These are phyloP conservation scores for Stratiomys singularior DNA, from an alignment of 2,888 invertebrate species.

Conservation along the genomic window DNA sequence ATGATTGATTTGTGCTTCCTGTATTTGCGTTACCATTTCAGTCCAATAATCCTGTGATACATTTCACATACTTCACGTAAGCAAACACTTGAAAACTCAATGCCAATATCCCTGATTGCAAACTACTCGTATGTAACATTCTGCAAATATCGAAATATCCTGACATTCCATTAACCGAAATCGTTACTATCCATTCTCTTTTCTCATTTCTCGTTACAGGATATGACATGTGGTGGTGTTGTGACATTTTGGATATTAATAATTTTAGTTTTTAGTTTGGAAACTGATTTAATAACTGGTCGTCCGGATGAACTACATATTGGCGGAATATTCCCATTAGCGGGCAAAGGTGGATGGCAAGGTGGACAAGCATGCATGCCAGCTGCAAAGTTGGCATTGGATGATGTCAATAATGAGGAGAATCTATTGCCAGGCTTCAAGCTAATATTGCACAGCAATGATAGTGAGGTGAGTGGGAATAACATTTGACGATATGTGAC, in stretches of 20 bases:
- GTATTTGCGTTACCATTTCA: too few relatives aligned
- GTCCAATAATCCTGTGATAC: too few relatives aligned
- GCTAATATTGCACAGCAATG: conserved; percentile 91
- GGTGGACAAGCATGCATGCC: conserved; percentile 99
- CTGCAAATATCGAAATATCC: too few relatives aligned
- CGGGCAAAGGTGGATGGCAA: conserved; percentile 96
- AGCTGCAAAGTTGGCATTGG: conserved; percentile 94
- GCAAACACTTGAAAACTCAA: too few relatives aligned
- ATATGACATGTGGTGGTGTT: conserved; percentile 66
- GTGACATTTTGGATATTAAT: conserved; percentile 66
- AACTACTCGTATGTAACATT: too few relatives aligned
- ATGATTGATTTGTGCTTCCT: too few relatives aligned
- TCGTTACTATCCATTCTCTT: neutral
- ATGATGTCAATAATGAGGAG: conserved; percentile 90
- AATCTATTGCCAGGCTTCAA: conserved; percentile 92
- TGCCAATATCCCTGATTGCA: too few relatives aligned
- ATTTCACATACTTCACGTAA: too few relatives aligned
- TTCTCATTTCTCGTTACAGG: conserved; percentile 56
- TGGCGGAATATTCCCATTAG: conserved; percentile 98
- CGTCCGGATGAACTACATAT: conserved; percentile 83
- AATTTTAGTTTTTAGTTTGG: conserved; percentile 62
- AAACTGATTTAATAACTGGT: conserved; percentile 61
- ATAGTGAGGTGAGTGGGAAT: conserved; percentile 85
- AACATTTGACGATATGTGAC: too few relatives aligned
- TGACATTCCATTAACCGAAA: too few relatives aligned